Evolutionary conservation across 2,113 vertebrate species (phyloP).

Genomic region (Mormyrus lacerda): DNA sequence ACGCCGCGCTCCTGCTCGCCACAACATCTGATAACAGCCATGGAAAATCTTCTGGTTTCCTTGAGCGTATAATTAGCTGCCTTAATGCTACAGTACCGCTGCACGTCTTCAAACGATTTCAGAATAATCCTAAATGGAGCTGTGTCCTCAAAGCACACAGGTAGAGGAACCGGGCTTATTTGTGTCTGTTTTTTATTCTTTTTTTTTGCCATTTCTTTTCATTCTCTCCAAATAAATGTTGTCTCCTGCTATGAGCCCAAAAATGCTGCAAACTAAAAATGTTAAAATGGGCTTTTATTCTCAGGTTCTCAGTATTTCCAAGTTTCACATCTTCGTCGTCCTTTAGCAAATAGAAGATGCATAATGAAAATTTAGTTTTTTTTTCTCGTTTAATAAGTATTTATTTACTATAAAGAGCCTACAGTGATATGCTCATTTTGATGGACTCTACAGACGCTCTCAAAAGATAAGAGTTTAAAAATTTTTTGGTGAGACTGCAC

Average conservation of each 20-base stretch:
- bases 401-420: background rate
- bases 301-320: background rate
- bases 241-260: background rate
- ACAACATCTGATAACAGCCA: slow-evolving; percentile 80
- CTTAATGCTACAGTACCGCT: slow-evolving; percentile 61
- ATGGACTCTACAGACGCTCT: background rate
- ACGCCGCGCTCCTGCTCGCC: slow-evolving; percentile 66
- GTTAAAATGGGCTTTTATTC: background rate
- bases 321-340: background rate
- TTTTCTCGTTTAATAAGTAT: background rate
- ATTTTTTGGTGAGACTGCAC: background rate
- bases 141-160: slow-evolving; percentile 45
- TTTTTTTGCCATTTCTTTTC: slow-evolving; percentile 33
- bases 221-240: background rate
- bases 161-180: slow-evolving; percentile 46
- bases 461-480: background rate
- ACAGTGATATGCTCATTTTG: background rate
- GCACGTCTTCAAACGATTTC: slow-evolving; percentile 34
- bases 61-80: slow-evolving; percentile 74
- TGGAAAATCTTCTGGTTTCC: slow-evolving; percentile 83
- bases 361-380: background rate
- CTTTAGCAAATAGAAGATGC: background rate
- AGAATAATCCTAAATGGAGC: slow-evolving; percentile 38
- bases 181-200: slow-evolving; percentile 25
- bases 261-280: background rate